Percentiles rank a stretch among this genome's conserved stretches.
Evolutionary conservation across 2,113 vertebrate genomes (phyloP).

Genomic region (Anguilla japonica): DNA sequence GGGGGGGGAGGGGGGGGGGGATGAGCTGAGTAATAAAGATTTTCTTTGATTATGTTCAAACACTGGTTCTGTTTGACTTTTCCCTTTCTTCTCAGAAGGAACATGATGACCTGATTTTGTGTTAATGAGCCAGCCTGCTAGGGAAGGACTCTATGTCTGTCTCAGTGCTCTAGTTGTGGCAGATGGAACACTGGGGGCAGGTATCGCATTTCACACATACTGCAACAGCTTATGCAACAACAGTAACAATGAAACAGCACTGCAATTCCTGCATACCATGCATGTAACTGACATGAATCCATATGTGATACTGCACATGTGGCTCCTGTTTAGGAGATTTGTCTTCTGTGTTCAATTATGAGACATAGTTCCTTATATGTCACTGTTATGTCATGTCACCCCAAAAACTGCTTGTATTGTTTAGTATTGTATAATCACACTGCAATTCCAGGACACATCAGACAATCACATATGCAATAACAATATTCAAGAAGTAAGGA

Average conservation of each 20-base stretch:
- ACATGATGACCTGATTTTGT: slow-evolving; percentile 33
- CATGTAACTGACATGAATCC: background rate
- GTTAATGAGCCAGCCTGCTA: slow-evolving; percentile 18
- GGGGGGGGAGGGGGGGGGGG: no score
- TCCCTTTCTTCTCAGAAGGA: slow-evolving; percentile 32
- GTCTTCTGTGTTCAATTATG: background rate
- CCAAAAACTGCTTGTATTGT: background rate
- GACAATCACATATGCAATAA: background rate
- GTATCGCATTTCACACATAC: background rate
- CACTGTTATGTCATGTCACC: background rate
- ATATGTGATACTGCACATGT: background rate
- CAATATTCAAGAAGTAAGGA: background rate
- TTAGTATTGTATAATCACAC: background rate
- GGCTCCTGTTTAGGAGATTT: background rate
- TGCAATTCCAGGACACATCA: no score
- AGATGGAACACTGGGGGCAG: background rate
- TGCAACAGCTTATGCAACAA: background rate
- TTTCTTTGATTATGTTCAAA: slow-evolving; percentile 39
- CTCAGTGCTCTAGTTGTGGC: slow-evolving; percentile 5
- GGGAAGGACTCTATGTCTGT: background rate
- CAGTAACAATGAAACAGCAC: slow-evolving; percentile 6
- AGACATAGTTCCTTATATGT: no score
- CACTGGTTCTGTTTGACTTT: slow-evolving; percentile 14
- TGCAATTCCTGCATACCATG: background rate
- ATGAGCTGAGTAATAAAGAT: slow-evolving; percentile 24